phyloP scores from a whole-genome alignment of 2,888 invertebrate species.

The Pelosia muscerda region DNA sequence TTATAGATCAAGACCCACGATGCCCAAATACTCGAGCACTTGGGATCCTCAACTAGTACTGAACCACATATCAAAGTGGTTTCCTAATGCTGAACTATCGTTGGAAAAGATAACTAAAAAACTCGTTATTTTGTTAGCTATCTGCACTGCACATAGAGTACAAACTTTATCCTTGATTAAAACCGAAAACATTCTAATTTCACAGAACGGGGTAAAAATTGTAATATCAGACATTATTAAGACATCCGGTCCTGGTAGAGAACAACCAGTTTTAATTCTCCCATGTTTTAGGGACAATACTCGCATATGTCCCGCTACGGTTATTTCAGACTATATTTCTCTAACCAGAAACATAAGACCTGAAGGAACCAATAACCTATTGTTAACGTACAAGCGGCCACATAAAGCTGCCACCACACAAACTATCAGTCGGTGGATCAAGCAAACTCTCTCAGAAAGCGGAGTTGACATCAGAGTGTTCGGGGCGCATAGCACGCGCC shows the following conservation, averaged over 20 bases:
- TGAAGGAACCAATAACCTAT: neutral
- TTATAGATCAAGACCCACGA: neutral
- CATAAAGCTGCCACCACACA: neutral
- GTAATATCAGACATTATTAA: neutral
- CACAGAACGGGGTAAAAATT: too few relatives aligned
- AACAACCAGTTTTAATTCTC: neutral
- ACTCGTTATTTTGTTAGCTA: too few relatives aligned
- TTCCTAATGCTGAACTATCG: neutral
- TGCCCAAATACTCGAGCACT: neutral
- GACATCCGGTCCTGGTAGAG: neutral
- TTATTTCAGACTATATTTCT: too few relatives aligned
- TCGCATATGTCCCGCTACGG: neutral
- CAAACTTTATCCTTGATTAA: neutral
- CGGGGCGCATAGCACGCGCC: neutral
- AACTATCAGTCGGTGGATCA: too few relatives aligned
- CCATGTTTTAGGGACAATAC: slow-evolving; percentile 1
- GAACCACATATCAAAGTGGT: neutral
- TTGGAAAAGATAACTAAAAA: too few relatives aligned
- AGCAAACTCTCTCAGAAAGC: neutral
- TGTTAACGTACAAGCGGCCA: neutral
- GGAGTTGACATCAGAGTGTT: neutral
- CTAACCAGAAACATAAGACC: too few relatives aligned
- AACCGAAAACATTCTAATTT: neutral
- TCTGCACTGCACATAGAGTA: neutral
- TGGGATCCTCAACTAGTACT: neutral